Conservation (phyloP, 2,797 vertebrate genomes). For the Mareca strepera region DNA sequence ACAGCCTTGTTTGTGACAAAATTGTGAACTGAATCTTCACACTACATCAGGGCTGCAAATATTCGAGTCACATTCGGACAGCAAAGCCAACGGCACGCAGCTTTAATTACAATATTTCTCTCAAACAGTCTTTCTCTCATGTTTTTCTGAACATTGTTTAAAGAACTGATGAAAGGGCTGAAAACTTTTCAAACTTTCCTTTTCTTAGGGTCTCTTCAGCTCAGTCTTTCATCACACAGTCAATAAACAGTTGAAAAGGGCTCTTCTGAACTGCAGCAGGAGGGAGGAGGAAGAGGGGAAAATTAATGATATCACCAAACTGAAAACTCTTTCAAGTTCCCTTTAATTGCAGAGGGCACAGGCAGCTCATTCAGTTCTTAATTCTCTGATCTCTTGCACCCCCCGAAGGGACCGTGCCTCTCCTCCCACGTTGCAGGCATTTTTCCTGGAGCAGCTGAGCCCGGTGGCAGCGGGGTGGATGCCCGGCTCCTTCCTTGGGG, state of each 20-base stretch:
- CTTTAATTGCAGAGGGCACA: conserved; percentile 59
- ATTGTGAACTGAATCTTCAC: background rate
- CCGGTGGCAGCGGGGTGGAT: rapidly evolving
- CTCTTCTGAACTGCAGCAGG: conserved; percentile 40
- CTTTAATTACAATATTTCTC: conserved; percentile 19
- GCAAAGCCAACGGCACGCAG: background rate
- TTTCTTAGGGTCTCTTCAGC: conserved; percentile 37
- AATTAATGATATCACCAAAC: conserved; percentile 51
- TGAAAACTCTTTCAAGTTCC: conserved; percentile 53
- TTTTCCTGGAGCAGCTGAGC: rapidly evolving
- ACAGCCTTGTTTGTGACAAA: conserved; percentile 19
- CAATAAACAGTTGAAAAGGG: conserved; percentile 37
- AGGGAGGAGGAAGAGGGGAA: conserved; percentile 1
- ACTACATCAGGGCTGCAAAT: background rate
- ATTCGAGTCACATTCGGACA: conserved; percentile 28
- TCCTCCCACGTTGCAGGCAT: rapidly evolving
- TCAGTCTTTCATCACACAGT: conserved; percentile 35
- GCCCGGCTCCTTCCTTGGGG: background rate
- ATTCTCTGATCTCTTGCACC: conserved; percentile 21
- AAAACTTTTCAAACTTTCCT: conserved; percentile 55
- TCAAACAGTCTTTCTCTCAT: conserved; percentile 14
- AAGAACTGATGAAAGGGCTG: conserved; percentile 59
- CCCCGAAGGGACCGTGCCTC: background rate
- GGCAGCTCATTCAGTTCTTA: background rate
- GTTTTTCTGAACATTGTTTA: conserved; percentile 56